Conservation (phyloP, 2,888 invertebrate species). For the Hypsopygia costalis region DNA sequence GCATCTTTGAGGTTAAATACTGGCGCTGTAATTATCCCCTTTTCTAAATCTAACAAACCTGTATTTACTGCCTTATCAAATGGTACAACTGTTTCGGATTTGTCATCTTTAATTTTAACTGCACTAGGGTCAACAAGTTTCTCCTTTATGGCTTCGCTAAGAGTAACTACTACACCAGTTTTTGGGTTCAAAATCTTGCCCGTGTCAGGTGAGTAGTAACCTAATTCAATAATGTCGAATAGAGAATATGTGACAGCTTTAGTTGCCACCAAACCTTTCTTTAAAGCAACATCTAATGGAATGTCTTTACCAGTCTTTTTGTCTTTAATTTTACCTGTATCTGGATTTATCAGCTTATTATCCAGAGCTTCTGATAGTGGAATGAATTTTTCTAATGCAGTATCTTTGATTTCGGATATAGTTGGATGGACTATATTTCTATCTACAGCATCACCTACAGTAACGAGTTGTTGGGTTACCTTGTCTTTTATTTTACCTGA, state of each 20-base stretch:
- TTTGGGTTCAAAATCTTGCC: constrained; percentile 89
- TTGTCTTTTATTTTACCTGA: constrained; percentile 87
- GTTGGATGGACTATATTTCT: constrained; percentile 90
- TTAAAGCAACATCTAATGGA: constrained; percentile 85
- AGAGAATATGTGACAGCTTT: constrained; percentile 86
- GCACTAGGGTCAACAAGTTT: constrained; percentile 87
- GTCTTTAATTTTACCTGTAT: constrained; percentile 86
- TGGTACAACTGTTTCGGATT: constrained; percentile 83
- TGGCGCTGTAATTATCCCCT: constrained; percentile 85
- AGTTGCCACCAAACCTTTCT: constrained; percentile 85
- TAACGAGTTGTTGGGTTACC: constrained; percentile 85
- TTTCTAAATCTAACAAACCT: constrained; percentile 85
- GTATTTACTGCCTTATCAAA: constrained; percentile 85
- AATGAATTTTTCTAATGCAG: constrained; percentile 85
- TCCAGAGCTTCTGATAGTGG: constrained; percentile 88
- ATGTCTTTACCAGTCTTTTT: constrained; percentile 85
- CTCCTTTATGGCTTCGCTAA: constrained; percentile 87
- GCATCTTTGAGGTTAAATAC: constrained; percentile 88
- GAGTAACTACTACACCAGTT: constrained; percentile 86
- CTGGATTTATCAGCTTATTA: constrained; percentile 83
- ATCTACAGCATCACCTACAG: constrained; percentile 88
- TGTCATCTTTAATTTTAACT: constrained; percentile 87
- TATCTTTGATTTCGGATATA: constrained; percentile 90
- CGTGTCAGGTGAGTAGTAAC: constrained; percentile 87
- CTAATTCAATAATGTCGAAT: constrained; percentile 86